Evolutionary conservation across 2,113 vertebrate species (phyloP), one percentile per base, ranked within the genome.

Genomic region (Sturnira hondurensis): DNA sequence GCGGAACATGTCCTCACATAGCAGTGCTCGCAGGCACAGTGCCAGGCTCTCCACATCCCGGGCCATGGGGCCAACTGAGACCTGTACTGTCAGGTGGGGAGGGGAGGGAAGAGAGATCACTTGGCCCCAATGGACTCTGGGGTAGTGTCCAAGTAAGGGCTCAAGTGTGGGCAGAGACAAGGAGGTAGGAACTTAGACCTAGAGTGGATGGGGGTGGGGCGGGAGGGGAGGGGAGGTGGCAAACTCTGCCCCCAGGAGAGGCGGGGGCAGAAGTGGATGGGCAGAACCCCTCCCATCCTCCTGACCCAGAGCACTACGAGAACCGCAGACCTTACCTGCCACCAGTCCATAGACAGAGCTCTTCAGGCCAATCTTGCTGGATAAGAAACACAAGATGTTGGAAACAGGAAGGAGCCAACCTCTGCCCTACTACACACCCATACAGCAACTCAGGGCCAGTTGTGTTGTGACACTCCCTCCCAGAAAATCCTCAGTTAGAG

Each of bases 21-120:
- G 98, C 95, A 99, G 96, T 0, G 99, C 99, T 98, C 98, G 98
- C 99, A 99, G 98, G 85, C 98, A 99, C 67, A 99, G 96, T 9
- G 98, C 99, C 98, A 99, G 98, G 95, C 99, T 99, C 96, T 99
- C 99, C 96, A 99, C 99, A 0, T 99, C 99, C 67, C 97, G 98
- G 0, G 98, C 99, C 98, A 99, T 97, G 0, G 99, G 99, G 36
- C 99, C 99, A 7, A 98, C 0, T 0, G 98, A 96, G 24, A 96
- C 15, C 10, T 67, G 86, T 63, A 98, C 97, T 96, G 93, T 82
- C 24, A 76, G 31, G 54, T 47, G 58, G 86, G 56, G 67, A 83
- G 43, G 26, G 33, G 24, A 68, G 17, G 41, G 2, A 19, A 95
- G 33, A 61, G 26, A 50, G 7, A 52, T 95, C 89, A 90, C 47